These are phyloP conservation scores for Echeneis naucrates DNA, from an alignment of 2,797 vertebrate species.

Conservation along the genomic window DNA sequence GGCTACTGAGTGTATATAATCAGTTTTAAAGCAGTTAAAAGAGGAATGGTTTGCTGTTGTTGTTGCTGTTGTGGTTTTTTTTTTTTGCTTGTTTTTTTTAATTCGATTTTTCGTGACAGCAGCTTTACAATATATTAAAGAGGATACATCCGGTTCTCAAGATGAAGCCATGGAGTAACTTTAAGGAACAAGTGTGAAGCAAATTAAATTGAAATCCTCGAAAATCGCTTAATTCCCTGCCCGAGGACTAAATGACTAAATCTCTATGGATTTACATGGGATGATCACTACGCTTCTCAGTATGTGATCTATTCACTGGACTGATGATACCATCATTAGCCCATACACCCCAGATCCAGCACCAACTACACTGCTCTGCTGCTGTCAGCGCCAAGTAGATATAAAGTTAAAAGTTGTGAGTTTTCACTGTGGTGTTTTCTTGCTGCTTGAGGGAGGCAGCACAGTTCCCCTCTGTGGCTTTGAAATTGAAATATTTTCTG, in stretches of 20 bases:
- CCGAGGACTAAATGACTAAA: neutral
- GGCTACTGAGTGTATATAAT: neutral
- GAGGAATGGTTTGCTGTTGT: no score
- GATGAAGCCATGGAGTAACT: neutral
- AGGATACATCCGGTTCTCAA: neutral
- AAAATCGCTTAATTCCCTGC: neutral
- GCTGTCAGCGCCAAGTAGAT: neutral
- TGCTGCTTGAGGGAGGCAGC: fast-evolving
- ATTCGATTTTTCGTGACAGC: neutral
- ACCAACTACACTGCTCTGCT: neutral
- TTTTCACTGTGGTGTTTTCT: neutral
- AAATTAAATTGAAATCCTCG: neutral
- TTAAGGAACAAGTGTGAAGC: neutral
- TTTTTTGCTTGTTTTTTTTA: neutral
- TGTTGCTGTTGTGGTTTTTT: no score
- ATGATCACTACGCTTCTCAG: neutral
- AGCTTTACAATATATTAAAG: neutral
- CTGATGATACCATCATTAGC: neutral
- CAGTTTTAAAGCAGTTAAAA: neutral
- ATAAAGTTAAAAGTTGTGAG: neutral
- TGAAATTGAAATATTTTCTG: neutral
- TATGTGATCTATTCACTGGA: neutral
- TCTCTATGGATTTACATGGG: neutral
- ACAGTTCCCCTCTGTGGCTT: neutral
- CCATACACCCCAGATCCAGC: no score